Base-by-base conservation (phyloP, 1,140 invertebrate genomes). In the Aporrectodea caliginosa region DNA sequence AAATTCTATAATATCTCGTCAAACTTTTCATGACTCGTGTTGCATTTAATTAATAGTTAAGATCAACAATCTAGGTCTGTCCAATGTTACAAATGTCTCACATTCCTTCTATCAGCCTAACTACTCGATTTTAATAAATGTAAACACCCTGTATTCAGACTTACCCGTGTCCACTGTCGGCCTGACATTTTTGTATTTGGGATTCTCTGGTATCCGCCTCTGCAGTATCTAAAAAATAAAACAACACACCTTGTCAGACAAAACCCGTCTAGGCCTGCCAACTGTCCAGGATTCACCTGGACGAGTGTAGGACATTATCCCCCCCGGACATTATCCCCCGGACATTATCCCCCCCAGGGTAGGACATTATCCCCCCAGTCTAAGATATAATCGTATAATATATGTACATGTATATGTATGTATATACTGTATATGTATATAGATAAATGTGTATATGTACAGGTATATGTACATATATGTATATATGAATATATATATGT, bases 121-220 rank as follows among this genome's bases (percentile, higher is more conserved):
- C n/a, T n/a, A n/a, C n/a, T n/a, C n/a, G n/a, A n/a, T n/a, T n/a
- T n/a, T n/a, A 75, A 75, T 1, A 79, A 75, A 71, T 1, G 6
- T 30, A 71, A 71, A n/a, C 69, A 0, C 1, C 29, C 0, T 69
- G 2, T 1, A 71, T 30, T 71, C 71, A 16, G 70, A 77, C 81
- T 81, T 82, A 88, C 87, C 88, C 83, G 88, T 88, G 81, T 89
- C 88, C 77, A 89, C 81, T 22, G 85, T 86, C 12, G 86, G 35
- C 82, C 84, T 80, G 30, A 89, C 84, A 85, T 89, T 82, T 82
- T 85, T 85, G 82, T 88, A 89, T 83, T 87, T 87, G 6, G 87
- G 87, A 82, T 88, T 89, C 80, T 83, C 83, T 69, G 86, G 87
- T 12, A 87, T 83, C 81, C 84, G 85, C 81, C 86, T 87, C 27